Percentiles rank a stretch among this genome's conserved stretches.
Evolutionary conservation across 2,797 vertebrate genomes (phyloP).

Genomic region (Chrosomus eos): DNA sequence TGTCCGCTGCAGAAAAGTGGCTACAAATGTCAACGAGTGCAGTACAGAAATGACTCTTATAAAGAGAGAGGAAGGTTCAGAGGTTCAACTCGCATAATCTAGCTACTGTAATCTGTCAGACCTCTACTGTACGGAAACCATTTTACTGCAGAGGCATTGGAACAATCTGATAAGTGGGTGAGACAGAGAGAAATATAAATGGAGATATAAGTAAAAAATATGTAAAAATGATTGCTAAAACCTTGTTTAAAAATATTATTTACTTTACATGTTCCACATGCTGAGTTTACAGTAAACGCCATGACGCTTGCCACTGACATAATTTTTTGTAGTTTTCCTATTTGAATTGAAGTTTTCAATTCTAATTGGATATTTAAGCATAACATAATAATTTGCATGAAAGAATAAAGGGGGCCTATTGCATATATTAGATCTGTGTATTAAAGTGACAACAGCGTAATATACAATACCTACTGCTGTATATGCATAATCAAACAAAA

Average conservation of each 20-base stretch:
- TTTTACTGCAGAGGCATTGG: background rate
- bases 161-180: background rate
- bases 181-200: background rate
- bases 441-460: too few relatives aligned
- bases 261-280: background rate
- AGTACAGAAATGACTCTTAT: too few relatives aligned
- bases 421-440: too few relatives aligned
- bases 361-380: background rate
- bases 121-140: background rate
- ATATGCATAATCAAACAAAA: too few relatives aligned
- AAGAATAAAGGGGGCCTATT: too few relatives aligned
- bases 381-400: too few relatives aligned
- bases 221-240: background rate
- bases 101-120: background rate
- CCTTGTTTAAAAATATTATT: background rate
- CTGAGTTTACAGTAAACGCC: background rate
- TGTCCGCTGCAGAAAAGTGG: background rate
- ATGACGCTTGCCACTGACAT: background rate
- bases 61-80: background rate
- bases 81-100: background rate
- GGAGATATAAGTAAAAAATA: background rate
- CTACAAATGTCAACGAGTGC: background rate
- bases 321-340: background rate
- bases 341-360: background rate
- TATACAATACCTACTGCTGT: too few relatives aligned